These are phyloP conservation scores for Aplochiton taeniatus DNA, from an alignment of 2,797 vertebrate genomes.

Conservation along the genomic window DNA sequence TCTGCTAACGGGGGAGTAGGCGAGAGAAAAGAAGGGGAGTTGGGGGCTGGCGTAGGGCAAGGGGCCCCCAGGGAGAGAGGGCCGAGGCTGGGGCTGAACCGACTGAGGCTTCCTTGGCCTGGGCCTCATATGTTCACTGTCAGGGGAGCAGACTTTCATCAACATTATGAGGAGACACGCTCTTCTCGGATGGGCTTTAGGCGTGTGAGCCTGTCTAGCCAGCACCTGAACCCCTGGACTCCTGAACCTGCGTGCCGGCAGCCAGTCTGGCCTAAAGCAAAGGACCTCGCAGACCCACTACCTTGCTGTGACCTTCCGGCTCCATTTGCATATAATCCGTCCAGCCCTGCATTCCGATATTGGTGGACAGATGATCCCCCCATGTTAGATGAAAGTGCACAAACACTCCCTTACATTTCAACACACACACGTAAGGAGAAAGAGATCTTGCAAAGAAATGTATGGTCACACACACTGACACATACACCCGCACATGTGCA, in stretches of 20 bases:
- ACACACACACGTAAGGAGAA: not conserved
- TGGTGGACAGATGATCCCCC: slow-evolving; percentile 49
- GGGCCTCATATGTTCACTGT: slow-evolving; percentile 70
- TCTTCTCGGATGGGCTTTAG: slow-evolving; percentile 31
- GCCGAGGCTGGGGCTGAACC: slow-evolving; percentile 45
- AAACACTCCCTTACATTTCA: not conserved
- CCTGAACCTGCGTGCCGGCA: slow-evolving; percentile 26
- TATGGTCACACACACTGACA: slow-evolving; percentile 4
- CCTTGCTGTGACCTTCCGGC: slow-evolving; percentile 33
- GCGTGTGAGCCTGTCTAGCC: not conserved
- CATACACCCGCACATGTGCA: not conserved
- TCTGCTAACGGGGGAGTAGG: slow-evolving; percentile 69
- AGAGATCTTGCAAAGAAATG: too few relatives aligned
- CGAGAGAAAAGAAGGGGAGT: slow-evolving; percentile 48
- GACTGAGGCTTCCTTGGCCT: slow-evolving; percentile 35
- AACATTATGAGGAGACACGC: slow-evolving; percentile 42
- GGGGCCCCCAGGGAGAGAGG: slow-evolving; percentile 44
- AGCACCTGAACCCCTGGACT: slow-evolving; percentile 27
- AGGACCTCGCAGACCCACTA: slow-evolving; percentile 7
- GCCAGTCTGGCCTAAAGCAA: slow-evolving; percentile 1
- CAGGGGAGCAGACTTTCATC: slow-evolving; percentile 58
- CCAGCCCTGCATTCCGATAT: slow-evolving; percentile 57
- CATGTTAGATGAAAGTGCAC: not conserved
- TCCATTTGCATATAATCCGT: slow-evolving; percentile 57
- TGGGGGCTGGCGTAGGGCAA: slow-evolving; percentile 61